Base-by-base conservation (phyloP, 2,888 invertebrate species). In the Orchesellides sinensis region DNA sequence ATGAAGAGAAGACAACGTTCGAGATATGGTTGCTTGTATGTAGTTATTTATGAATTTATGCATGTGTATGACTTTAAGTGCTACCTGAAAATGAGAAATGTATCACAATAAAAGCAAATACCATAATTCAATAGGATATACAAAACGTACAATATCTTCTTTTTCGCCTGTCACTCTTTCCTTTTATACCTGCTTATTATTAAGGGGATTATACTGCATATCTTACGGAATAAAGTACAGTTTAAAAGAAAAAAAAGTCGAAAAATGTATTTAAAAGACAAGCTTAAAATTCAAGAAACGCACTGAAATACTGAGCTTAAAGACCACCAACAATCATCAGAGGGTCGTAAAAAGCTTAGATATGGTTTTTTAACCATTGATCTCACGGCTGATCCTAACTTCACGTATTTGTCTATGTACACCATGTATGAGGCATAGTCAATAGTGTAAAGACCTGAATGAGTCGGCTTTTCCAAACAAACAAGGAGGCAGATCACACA, bases 251-350 rank as follows among this genome's bases (percentile, higher is more conserved):
- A 63, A 21, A 21, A 14, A 56, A n/a, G n/a, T n/a, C n/a, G n/a
- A n/a, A n/a, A n/a, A n/a, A n/a, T n/a, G n/a, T n/a, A n/a, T n/a
- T n/a, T 21, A 19, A 6, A 69, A 21, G 32, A 40, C 23, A 40
- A 8, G 61, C 32, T 32, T 29, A 29, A 29, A 65, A 29, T 23
- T 1, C 32, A n/a, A 59, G 27, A 75, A 69, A 61, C 63, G 70
- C 63, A 75, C 66, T 40, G 54, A 63, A 52, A 40, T 65, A 52
- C 70, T 70, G 63, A 70, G 75, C 77, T 59, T 78, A 74, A 69
- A 69, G 81, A 81, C 81, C 81, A 81, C 81, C 81, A 74, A 74
- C 81, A 81, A 81, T 74, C 81, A 81, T 81, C 65, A 70, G 12
- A 72, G 81, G 81, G 63, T 81, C 81, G 81, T 81, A 81, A 81